phyloP scores from a whole-genome alignment of 2,113 vertebrate species.

The Terrapene triunguis region DNA sequence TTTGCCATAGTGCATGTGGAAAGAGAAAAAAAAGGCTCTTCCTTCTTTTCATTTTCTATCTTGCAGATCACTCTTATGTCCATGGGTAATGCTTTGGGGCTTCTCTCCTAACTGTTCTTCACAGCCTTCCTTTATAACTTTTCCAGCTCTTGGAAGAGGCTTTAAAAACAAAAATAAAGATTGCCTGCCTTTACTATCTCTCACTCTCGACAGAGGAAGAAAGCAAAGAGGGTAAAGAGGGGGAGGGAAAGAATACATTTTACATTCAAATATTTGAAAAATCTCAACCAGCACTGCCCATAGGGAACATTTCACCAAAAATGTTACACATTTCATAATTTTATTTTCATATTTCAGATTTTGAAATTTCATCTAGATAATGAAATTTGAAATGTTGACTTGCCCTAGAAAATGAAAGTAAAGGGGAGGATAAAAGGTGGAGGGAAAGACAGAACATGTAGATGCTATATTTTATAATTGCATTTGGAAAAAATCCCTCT shows the following conservation, averaged over 20 bases:
- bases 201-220: background rate
- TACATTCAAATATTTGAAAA: slow-evolving; percentile 5
- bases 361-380: background rate
- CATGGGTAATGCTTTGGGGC: slow-evolving; percentile 28
- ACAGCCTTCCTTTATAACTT: slow-evolving; percentile 66
- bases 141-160: slow-evolving; percentile 60
- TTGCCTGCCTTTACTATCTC: background rate
- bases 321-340: slow-evolving; percentile 13
- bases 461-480: background rate
- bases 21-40: slow-evolving; percentile 38
- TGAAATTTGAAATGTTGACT: background rate
- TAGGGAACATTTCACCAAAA: slow-evolving; percentile 4
- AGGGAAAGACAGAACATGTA: background rate
- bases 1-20: slow-evolving; percentile 18
- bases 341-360: background rate
- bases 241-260: background rate
- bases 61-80: background rate
- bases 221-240: background rate
- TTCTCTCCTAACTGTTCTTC: slow-evolving; percentile 68
- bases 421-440: background rate
- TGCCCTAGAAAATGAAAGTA: background rate
- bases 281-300: slow-evolving; percentile 29
- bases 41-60: slow-evolving; percentile 46
- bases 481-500: background rate
- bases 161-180: slow-evolving; percentile 34